Percentiles rank a stretch among this genome's conserved stretches.
Conservation (phyloP, 2,888 invertebrate species). For the Parthenolecanium corni region DNA sequence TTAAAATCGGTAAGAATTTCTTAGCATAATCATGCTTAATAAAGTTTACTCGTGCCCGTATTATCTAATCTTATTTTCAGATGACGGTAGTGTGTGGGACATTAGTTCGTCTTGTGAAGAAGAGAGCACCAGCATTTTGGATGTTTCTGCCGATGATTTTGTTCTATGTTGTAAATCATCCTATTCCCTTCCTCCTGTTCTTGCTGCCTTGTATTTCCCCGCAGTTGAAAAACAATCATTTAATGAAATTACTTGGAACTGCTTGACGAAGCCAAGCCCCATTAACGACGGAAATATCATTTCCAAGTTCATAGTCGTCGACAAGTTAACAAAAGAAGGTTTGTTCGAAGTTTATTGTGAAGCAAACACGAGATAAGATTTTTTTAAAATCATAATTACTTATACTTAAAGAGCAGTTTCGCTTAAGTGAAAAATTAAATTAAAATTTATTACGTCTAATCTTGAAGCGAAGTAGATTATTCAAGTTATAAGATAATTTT, state of each 20-base stretch:
- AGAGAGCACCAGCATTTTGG: neutral
- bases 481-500: no score
- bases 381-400: no score
- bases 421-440: no score
- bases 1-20: constrained; percentile 47
- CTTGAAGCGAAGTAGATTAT: no score
- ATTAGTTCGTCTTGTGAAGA: neutral
- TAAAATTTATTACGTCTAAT: no score
- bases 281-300: constrained; percentile 11
- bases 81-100: constrained; percentile 13
- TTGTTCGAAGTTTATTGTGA: no score
- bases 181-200: constrained; percentile 16
- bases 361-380: no score
- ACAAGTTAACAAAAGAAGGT: neutral
- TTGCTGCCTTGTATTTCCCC: constrained; percentile 6
- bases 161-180: constrained; percentile 24
- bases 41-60: neutral
- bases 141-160: constrained; percentile 2
- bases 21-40: no score
- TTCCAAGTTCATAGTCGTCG: neutral
- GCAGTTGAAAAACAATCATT: neutral
- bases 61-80: neutral
- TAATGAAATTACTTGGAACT: neutral
- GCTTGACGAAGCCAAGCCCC: neutral
- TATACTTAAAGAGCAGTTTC: no score